A percentile compares a stretch with the other conserved stretches of the same genome.
phyloP scores from a whole-genome alignment of 64 coral and sea anemone species.

The Pocillopora damicornis region DNA sequence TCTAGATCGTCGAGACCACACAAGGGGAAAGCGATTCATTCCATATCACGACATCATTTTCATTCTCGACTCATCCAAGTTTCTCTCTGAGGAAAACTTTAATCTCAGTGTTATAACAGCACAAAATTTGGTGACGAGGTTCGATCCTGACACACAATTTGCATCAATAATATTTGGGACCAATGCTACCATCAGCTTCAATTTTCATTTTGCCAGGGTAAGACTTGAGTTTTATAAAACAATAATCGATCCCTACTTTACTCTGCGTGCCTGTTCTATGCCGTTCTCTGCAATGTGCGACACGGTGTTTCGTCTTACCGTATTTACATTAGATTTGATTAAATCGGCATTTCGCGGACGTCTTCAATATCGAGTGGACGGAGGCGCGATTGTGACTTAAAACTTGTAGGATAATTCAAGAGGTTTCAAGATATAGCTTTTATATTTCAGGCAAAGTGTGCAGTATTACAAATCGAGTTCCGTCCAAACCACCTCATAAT shows the following conservation, averaged over 20 bases:
- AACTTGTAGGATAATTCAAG: too few relatives aligned
- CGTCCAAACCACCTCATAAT: too few relatives aligned
- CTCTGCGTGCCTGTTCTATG: not conserved
- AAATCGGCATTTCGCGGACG: too few relatives aligned
- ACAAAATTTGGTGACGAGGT: conserved; percentile 2
- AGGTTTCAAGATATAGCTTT: too few relatives aligned
- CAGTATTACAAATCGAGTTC: too few relatives aligned
- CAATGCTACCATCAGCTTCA: conserved; percentile 35
- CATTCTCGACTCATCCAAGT: conserved; percentile 50
- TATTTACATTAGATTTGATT: too few relatives aligned
- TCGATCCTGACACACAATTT: conserved; percentile 45
- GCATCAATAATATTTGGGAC: conserved; percentile 29
- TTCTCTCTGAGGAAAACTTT: conserved; percentile 19
- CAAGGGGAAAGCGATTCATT: conserved; percentile 21
- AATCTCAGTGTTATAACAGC: conserved; percentile 11
- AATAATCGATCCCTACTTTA: not conserved
- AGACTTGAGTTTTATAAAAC: not conserved
- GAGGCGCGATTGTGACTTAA: too few relatives aligned
- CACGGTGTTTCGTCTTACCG: too few relatives aligned
- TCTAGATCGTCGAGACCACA: conserved; percentile 7
- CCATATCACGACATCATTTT: conserved; percentile 38
- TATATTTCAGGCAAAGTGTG: too few relatives aligned
- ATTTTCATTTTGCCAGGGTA: conserved; percentile 29
- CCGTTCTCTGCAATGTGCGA: not conserved
- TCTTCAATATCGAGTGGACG: too few relatives aligned